These are phyloP conservation scores for Scaptomyza pallida DNA, from an alignment of 1,140 invertebrate species.

Conservation along the genomic window DNA sequence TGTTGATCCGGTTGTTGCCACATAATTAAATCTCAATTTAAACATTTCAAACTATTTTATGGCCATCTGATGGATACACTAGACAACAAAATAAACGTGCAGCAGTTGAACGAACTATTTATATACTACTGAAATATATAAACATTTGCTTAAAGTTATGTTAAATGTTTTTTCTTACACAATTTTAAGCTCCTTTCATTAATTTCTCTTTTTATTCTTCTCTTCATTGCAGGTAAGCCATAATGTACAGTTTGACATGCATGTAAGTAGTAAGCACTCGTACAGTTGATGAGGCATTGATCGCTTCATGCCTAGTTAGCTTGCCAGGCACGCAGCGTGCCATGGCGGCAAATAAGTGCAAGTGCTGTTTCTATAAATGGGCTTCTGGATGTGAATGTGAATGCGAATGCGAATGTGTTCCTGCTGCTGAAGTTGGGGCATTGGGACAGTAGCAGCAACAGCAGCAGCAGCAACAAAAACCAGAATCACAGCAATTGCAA, in stretches of 20 bases:
- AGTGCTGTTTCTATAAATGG: constrained; percentile 42
- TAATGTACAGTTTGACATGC: constrained; percentile 18
- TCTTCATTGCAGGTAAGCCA: constrained; percentile 61
- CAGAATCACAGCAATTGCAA: constrained; percentile 69
- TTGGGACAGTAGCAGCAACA: constrained; percentile 53
- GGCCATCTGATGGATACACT: constrained; percentile 41
- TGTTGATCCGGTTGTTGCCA: constrained; percentile 66
- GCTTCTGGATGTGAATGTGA: too few species aligned
- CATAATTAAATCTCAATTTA: constrained; percentile 82
- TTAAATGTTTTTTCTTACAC: neutral
- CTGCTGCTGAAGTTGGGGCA: constrained; percentile 49
- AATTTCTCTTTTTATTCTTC: constrained; percentile 10
- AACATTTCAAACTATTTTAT: constrained; percentile 76
- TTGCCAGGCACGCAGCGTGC: constrained; percentile 51
- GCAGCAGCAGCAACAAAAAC: constrained; percentile 34
- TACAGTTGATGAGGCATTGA: constrained; percentile 28
- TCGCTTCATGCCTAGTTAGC: constrained; percentile 28
- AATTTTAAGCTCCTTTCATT: constrained; percentile 5
- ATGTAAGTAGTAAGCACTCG: constrained; percentile 1
- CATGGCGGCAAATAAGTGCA: constrained; percentile 63
- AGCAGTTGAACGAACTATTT: neutral
- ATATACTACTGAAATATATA: neutral
- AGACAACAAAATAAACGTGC: constrained; percentile 14
- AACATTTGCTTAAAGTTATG: too few species aligned
- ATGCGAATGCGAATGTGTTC: constrained; percentile 6